Evolutionary conservation across 2,113 vertebrate species (phyloP), one percentile per base, ranked within the genome.

Genomic region (Columba livia): DNA sequence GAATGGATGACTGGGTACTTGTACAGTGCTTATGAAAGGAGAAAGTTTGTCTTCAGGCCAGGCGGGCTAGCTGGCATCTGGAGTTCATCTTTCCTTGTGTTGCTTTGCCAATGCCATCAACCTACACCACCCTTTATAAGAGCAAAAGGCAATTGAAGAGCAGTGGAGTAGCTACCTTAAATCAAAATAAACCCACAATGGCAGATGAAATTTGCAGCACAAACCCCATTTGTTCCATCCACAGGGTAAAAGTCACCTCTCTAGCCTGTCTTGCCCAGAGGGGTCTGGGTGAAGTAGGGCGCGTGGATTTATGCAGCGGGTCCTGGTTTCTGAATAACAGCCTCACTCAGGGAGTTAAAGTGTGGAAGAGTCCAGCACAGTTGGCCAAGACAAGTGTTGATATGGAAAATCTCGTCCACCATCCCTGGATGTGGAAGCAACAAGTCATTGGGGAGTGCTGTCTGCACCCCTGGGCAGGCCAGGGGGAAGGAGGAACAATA

Each of bases 211-310:
- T 42, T 77, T 5, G 3, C 11, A 51, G 65, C 64, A 95, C 84
- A 97, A 92, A 74, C 61, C 79, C 24, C 12, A 9, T 88, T 96
- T 96, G 92, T 96, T 96, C 26, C 38, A 90, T 44, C 71, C 56
- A 2, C 14, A 23, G 28, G 28, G 65, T 36, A 60, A 64, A 56
- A 64, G 64, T 25, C 18, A 7, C 9, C 36, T 77, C 72, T 82
- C 88, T 20, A 47, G 40, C 18, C 20, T 73, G 75, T 70, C 44
- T 62, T 57, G 32, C 48, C 40, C 60, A 29, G 71, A 31, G 36
- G 4, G 4, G 16, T 42, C 53, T 0, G 0, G 64, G 79, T 20
- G 73, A 66, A 81, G 32, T 79, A 74, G 64, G 28, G 17, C 31
- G 17, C 0, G 1, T n/a, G 70, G 38, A 61, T 60, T 77, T 85